A percentile compares a stretch with the other conserved stretches of the same genome.
Conservation (phyloP, 2,888 invertebrate species). For the Entomobrya proxima region DNA sequence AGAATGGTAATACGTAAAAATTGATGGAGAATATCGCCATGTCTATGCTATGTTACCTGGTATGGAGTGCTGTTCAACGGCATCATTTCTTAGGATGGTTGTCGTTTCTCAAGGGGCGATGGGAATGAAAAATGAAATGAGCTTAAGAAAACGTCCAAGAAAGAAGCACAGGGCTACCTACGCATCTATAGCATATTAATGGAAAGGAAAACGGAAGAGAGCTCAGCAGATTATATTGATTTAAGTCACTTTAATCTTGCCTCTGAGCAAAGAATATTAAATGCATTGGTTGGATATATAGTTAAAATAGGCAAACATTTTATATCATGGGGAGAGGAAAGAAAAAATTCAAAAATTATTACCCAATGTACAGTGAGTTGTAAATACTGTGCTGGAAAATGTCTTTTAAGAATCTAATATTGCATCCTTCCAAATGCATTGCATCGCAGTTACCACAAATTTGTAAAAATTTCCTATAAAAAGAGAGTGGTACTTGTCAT, state of each 20-base stretch:
- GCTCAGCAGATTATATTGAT: slow-evolving; percentile 52
- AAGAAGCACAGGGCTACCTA: slow-evolving; percentile 8
- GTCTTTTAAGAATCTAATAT: too few relatives aligned
- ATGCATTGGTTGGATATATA: too few relatives aligned
- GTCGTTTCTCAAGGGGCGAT: neutral
- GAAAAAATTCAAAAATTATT: too few relatives aligned
- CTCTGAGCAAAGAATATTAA: neutral
- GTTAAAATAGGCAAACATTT: too few relatives aligned
- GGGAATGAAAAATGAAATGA: slow-evolving; percentile 52
- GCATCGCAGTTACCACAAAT: too few relatives aligned
- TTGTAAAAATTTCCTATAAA: too few relatives aligned
- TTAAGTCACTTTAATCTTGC: slow-evolving; percentile 57
- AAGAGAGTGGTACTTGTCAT: too few relatives aligned
- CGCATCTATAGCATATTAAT: neutral
- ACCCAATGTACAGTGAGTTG: too few relatives aligned
- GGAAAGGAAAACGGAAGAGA: neutral
- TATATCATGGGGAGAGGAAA: too few relatives aligned
- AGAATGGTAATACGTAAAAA: slow-evolving; percentile 53
- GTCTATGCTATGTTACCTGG: neutral
- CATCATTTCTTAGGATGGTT: neutral
- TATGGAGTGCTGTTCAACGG: neutral
- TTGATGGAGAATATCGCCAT: slow-evolving; percentile 57
- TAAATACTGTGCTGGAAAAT: too few relatives aligned
- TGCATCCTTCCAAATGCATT: too few relatives aligned
- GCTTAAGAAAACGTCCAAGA: slow-evolving; percentile 41